These are phyloP conservation scores for Artemia sinica DNA, from an alignment of 2,888 invertebrate species.

Conservation along the genomic window DNA sequence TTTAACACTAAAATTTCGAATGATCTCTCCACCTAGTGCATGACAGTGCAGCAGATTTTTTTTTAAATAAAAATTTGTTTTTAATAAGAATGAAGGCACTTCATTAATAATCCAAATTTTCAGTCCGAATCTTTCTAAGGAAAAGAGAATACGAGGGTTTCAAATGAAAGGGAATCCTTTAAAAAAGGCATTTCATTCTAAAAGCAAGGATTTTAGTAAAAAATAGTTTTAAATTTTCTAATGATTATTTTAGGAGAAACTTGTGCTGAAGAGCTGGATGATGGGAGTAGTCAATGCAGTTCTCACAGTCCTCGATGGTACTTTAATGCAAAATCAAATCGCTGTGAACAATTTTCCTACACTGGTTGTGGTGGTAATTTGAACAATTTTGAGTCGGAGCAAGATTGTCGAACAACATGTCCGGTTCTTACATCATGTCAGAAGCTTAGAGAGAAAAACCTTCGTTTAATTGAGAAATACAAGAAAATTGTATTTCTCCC, in stretches of 20 bases:
- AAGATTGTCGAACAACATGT: conserved; percentile 54
- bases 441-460: conserved; percentile 56
- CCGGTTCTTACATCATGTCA: conserved; percentile 70
- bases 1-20: too few relatives aligned
- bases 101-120: not conserved
- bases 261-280: conserved; percentile 24
- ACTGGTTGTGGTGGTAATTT: conserved; percentile 61
- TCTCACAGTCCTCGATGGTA: conserved; percentile 41
- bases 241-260: conserved; percentile 24
- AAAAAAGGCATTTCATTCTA: not conserved
- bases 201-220: not conserved
- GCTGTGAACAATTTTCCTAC: conserved; percentile 51
- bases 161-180: not conserved
- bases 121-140: not conserved
- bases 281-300: conserved; percentile 25
- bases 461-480: conserved; percentile 48
- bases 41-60: too few relatives aligned
- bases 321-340: conserved; percentile 57
- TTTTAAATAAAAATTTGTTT: too few relatives aligned
- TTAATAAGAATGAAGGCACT: not conserved
- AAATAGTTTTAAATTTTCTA: conserved; percentile 20
- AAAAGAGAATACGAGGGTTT: not conserved
- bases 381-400: conserved; percentile 63
- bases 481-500: conserved; percentile 60
- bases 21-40: too few relatives aligned